Evolutionary conservation across 2,888 invertebrate species (phyloP), one percentile per base, ranked within the genome.

Genomic region (Callimorpha dominula): DNA sequence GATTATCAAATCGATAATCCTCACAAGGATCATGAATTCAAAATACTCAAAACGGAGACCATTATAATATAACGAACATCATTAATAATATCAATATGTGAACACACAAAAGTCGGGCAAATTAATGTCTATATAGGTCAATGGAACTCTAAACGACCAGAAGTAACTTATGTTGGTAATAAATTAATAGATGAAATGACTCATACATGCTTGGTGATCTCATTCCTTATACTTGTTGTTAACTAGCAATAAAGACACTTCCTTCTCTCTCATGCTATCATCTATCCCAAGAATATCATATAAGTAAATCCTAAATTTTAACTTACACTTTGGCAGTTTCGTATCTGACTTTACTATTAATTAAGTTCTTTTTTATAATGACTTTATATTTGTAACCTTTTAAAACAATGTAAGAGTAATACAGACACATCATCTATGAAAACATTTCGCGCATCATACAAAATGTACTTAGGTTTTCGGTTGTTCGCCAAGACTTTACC

Each of bases 151-250:
- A 83, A 81, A 83, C 81, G 82, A 85, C 86, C 86, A 89, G 87
- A 87, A 85, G 87, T 85, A 80, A 82, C 85, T 84, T 82, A 81
- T 86, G 85, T 80, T 85, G 75, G 77, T 80, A 81, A 79, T 82
- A 89, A 90, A 91, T 89, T 88, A 90, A 90, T 91, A 89, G 85
- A 87, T 81, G 81, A 78, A 60, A 81, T 93, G 92, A 93, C 82
- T 94, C 93, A 94, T 74, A 65, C 74, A 66, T 72, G 76, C 76
- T 77, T 73, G 85, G 81, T 92, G 92, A 92, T 89, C 88, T 91
- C 91, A 91, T 88, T 88, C 83, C 84, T 85, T 85, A 78, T 82
- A 72, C 79, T 72, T 70, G 31, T 65, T 76, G 80, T 77, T 80
- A 80, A 84, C 79, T 74, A 65, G 73, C 74, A 79, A 83, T 84